Evolutionary conservation across 2,113 vertebrate species (phyloP).

Genomic region (Tretioscincus oriximinensis): DNA sequence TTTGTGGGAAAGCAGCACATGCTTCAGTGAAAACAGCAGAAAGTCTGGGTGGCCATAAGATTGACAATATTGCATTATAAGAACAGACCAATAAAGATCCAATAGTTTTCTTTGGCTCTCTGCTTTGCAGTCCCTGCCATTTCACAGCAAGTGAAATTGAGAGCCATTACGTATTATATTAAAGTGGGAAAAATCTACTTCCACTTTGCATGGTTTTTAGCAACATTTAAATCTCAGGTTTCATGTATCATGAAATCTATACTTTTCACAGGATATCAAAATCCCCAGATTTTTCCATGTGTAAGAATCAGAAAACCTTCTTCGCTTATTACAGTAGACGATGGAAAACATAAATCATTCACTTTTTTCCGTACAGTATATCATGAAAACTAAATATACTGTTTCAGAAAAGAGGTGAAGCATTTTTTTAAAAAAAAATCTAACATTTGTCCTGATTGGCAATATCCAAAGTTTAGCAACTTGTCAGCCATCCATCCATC

Average conservation of each 20-base stretch:
- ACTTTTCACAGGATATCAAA: not conserved
- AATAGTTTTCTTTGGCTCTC: not conserved
- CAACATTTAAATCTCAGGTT: not conserved
- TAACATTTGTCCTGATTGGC: not conserved
- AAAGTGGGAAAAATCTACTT: not conserved
- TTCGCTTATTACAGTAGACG: not conserved
- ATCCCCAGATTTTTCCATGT: not conserved
- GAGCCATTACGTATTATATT: not conserved
- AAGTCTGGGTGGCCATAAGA: not conserved
- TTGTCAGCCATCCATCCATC: too few species aligned
- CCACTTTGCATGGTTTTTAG: not conserved
- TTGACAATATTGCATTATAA: not conserved
- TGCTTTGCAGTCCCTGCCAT: not conserved
- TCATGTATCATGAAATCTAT: not conserved
- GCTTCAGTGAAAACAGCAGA: not conserved
- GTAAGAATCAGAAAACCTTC: not conserved
- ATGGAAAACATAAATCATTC: not conserved
- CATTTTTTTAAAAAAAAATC: too few species aligned
- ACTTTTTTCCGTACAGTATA: not conserved
- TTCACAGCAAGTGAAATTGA: not conserved
- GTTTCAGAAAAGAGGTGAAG: not conserved
- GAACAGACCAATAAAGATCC: not conserved
- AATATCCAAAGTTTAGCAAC: too few species aligned
- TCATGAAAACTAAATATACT: not conserved
- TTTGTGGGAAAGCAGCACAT: fast-evolving